These are phyloP conservation scores for Pipistrellus pipistrellus DNA, from an alignment of 2,797 vertebrate genomes.

Conservation along the genomic window DNA sequence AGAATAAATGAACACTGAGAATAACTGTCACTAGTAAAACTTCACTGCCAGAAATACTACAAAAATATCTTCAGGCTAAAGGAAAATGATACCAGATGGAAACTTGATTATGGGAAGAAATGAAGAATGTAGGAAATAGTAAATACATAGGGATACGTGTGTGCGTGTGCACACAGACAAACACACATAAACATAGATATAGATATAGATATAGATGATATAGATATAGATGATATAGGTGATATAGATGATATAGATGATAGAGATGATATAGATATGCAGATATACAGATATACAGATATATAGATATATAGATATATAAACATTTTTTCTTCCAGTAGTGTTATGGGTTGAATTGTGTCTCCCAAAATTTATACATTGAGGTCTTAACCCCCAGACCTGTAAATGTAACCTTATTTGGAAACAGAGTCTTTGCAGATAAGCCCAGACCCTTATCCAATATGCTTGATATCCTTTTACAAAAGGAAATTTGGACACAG, in stretches of 20 bases:
- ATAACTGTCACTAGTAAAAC: slow-evolving; percentile 17
- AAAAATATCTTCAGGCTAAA: slow-evolving; percentile 36
- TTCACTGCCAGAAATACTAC: not conserved
- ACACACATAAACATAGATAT: not conserved
- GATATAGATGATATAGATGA: too few species aligned
- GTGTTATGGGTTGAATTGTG: not conserved
- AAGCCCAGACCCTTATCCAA: not conserved
- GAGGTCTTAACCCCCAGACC: not conserved
- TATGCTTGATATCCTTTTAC: too few species aligned
- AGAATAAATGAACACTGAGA: slow-evolving; percentile 41
- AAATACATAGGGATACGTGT: not conserved
- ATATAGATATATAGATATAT: too few species aligned
- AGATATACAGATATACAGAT: too few species aligned
- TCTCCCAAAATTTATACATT: not conserved
- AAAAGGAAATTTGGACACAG: not conserved
- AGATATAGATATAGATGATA: too few species aligned
- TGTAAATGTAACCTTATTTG: not conserved
- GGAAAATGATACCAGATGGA: slow-evolving; percentile 42
- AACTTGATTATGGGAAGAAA: not conserved
- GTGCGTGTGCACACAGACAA: too few species aligned
- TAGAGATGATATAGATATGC: too few species aligned
- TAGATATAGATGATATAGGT: too few species aligned
- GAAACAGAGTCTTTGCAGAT: not conserved
- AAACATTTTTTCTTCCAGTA: not conserved
- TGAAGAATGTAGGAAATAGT: not conserved